Conservation (phyloP, 1,140 invertebrate species). For the Zophobas morio region DNA sequence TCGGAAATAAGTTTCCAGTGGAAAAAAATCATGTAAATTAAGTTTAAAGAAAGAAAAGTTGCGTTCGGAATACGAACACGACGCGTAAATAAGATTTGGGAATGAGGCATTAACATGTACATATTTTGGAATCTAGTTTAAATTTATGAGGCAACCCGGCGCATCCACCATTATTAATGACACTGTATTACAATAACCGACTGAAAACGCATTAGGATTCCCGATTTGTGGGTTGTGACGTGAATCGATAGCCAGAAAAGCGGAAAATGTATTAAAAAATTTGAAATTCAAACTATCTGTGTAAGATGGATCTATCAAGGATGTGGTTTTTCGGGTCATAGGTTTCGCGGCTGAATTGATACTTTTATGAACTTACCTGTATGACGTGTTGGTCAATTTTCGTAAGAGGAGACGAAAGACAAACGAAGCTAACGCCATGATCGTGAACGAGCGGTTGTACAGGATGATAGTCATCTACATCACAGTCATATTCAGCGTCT, state of each 20-base stretch:
- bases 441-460: slow-evolving; percentile 88
- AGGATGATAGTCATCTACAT: slow-evolving; percentile 86
- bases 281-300: no score
- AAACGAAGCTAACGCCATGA: slow-evolving; percentile 90
- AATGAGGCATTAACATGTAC: slow-evolving; percentile 12
- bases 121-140: slow-evolving; percentile 5
- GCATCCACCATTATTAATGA: slow-evolving; percentile 18
- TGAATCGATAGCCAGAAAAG: neutral
- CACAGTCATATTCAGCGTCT: slow-evolving; percentile 76
- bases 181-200: neutral
- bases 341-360: no score
- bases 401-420: slow-evolving; percentile 73
- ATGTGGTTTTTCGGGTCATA: no score
- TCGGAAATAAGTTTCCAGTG: no score
- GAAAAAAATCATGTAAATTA: slow-evolving; percentile 15
- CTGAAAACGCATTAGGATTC: neutral
- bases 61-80: no score
- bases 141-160: slow-evolving; percentile 8
- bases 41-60: neutral
- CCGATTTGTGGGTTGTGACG: neutral
- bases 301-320: no score
- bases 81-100: no score
- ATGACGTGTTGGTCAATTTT: slow-evolving; percentile 85
- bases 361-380: slow-evolving; percentile 73
- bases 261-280: no score